phyloP scores from a whole-genome alignment of 2,888 invertebrate genomes.

The Urechis unicinctus region DNA sequence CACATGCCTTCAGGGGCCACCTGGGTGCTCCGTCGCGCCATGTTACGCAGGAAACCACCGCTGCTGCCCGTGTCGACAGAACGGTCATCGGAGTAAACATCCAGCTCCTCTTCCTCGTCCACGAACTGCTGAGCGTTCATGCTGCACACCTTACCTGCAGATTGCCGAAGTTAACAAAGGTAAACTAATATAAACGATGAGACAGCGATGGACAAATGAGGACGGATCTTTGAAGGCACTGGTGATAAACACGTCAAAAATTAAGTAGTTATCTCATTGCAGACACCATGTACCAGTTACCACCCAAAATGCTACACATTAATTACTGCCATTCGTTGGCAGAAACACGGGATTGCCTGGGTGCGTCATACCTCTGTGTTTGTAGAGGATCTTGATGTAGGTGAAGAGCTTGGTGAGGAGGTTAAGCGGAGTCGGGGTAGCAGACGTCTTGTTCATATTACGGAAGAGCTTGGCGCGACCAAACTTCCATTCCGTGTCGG shows the following conservation, averaged over 20 bases:
- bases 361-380: slow-evolving; percentile 33
- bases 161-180: too few relatives aligned
- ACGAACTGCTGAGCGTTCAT: slow-evolving; percentile 35
- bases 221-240: background rate
- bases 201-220: background rate
- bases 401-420: slow-evolving; percentile 69
- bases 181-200: too few relatives aligned
- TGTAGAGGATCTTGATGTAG: slow-evolving; percentile 39
- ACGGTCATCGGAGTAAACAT: slow-evolving; percentile 29
- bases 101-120: slow-evolving; percentile 41
- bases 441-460: slow-evolving; percentile 95
- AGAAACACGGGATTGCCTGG: too few relatives aligned
- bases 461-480: slow-evolving; percentile 95
- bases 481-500: slow-evolving; percentile 99
- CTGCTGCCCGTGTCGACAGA: slow-evolving; percentile 16
- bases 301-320: too few relatives aligned
- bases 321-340: too few relatives aligned
- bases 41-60: slow-evolving; percentile 25
- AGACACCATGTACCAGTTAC: too few relatives aligned
- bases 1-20: slow-evolving; percentile 35
- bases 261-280: too few relatives aligned
- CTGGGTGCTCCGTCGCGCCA: slow-evolving; percentile 30
- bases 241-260: background rate
- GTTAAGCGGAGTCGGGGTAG: slow-evolving; percentile 96
- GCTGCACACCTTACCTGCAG: slow-evolving; percentile 39